Percentiles rank a stretch among this genome's conserved stretches.
These are phyloP conservation scores for Antitype chi DNA, from an alignment of 2,888 invertebrate genomes.

Conservation along the genomic window DNA sequence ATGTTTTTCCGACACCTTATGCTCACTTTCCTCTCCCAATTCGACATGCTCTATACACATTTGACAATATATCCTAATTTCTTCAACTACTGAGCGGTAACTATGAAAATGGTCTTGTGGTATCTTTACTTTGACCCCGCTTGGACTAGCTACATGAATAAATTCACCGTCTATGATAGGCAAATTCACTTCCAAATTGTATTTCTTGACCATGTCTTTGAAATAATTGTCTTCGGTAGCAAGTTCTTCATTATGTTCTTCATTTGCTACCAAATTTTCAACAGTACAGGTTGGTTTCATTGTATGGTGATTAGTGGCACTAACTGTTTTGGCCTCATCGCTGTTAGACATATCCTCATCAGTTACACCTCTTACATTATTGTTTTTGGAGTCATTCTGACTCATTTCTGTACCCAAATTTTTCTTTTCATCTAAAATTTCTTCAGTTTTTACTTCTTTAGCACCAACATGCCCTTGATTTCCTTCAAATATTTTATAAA, in stretches of 20 bases:
- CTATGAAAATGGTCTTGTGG: not conserved
- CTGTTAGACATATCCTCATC: not conserved
- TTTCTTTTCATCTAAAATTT: not conserved
- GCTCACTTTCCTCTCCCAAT: not conserved
- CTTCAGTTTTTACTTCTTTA: not conserved
- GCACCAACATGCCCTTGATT: not conserved
- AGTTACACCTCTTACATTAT: too few relatives aligned
- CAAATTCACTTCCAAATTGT: not conserved
- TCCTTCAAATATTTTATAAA: constrained; percentile 28
- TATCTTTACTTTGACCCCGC: not conserved
- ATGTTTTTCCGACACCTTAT: not conserved
- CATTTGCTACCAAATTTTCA: not conserved
- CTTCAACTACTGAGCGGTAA: not conserved
- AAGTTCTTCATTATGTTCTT: not conserved
- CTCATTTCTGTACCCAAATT: not conserved
- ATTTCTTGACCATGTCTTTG: not conserved
- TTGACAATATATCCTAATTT: not conserved
- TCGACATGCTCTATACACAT: not conserved
- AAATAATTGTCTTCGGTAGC: not conserved
- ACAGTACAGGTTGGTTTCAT: not conserved
- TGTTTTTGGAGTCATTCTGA: not conserved
- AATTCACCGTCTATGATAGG: not conserved
- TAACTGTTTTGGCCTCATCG: not conserved
- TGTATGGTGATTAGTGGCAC: not conserved
- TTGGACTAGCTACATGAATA: not conserved